Conservation (phyloP, 2,888 invertebrate species). For the Toxonevra muliebris region DNA sequence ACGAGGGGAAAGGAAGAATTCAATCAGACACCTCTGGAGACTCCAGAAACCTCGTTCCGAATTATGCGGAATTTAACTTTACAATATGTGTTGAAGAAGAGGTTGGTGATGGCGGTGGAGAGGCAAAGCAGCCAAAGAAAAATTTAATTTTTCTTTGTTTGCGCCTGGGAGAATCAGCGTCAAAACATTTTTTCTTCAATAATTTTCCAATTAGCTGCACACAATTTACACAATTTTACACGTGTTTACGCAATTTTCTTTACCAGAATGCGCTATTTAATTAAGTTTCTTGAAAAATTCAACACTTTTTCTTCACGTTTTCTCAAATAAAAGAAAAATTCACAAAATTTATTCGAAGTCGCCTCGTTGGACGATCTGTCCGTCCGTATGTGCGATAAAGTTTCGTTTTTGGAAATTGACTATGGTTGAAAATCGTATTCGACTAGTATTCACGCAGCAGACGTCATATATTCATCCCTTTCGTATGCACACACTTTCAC, state of each 20-base stretch:
- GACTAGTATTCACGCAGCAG: neutral
- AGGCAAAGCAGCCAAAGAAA: slow-evolving; percentile 17
- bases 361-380: slow-evolving; percentile 38
- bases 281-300: slow-evolving; percentile 20
- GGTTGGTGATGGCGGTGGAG: neutral
- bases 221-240: slow-evolving; percentile 2
- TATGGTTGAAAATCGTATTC: slow-evolving; percentile 5
- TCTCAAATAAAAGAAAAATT: slow-evolving; percentile 9
- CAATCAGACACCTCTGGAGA: neutral
- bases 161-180: slow-evolving; percentile 28
- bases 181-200: slow-evolving; percentile 32
- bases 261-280: slow-evolving; percentile 13
- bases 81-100: slow-evolving; percentile 2
- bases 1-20: too few relatives aligned
- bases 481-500: slow-evolving; percentile 18
- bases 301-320: slow-evolving; percentile 19
- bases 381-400: slow-evolving; percentile 29
- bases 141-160: slow-evolving; percentile 32
- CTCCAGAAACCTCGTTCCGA: neutral
- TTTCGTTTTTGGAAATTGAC: slow-evolving; percentile 28
- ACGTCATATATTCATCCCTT: neutral
- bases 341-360: slow-evolving; percentile 38
- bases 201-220: slow-evolving; percentile 6
- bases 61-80: neutral
- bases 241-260: slow-evolving; percentile 12